These are phyloP conservation scores for Laspeyria flexula DNA, from an alignment of 2,888 invertebrate genomes.

Conservation along the genomic window DNA sequence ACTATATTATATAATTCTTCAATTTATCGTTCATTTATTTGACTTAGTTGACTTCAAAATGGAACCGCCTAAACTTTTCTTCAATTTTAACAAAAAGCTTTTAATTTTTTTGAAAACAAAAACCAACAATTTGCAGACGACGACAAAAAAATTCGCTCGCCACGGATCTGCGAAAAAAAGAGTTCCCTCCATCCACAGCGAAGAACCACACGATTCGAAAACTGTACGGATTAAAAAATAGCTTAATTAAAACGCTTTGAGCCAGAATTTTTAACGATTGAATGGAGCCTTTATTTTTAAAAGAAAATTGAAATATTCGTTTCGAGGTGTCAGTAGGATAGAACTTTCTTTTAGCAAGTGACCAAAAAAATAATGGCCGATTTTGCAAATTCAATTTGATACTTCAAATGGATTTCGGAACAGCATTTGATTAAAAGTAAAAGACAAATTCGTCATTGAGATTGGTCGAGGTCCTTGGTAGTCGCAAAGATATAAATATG, in stretches of 20 bases:
- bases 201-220: conserved; percentile 24
- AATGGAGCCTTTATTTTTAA: conserved; percentile 10
- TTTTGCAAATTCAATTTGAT: too few relatives aligned
- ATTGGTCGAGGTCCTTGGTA: too few relatives aligned
- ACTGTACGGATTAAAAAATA: conserved; percentile 23
- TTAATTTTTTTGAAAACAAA: background rate
- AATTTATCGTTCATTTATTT: background rate
- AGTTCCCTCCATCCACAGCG: background rate
- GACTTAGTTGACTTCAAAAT: background rate
- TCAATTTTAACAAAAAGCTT: background rate
- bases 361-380: background rate
- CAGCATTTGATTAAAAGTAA: too few relatives aligned
- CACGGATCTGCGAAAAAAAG: conserved; percentile 2
- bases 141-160: conserved; percentile 1
- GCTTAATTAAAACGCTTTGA: conserved; percentile 41
- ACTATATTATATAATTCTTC: too few relatives aligned
- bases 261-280: conserved; percentile 24
- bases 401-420: background rate
- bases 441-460: too few relatives aligned
- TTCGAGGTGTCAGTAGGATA: conserved; percentile 13
- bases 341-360: conserved; percentile 1
- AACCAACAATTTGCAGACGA: background rate
- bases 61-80: background rate
- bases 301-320: conserved; percentile 30
- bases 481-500: too few relatives aligned